phyloP scores from a whole-genome alignment of 2,797 vertebrate genomes.

The Apogon talboti region DNA sequence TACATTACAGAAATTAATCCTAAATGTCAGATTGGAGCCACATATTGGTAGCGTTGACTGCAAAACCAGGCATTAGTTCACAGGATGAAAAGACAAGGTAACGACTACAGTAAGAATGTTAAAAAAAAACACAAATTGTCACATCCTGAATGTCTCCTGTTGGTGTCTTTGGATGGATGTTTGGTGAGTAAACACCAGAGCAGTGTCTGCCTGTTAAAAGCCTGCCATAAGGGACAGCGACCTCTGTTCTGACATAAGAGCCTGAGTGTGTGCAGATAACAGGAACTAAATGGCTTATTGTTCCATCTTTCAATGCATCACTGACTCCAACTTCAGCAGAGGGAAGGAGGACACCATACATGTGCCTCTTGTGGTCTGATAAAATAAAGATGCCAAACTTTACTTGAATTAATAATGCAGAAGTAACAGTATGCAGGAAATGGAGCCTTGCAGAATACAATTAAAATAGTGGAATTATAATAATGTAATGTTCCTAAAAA shows the following conservation, averaged over 20 bases:
- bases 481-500: too few relatives aligned
- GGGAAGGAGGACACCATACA: slow-evolving; percentile 12
- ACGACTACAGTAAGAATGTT: slow-evolving; percentile 1
- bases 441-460: too few relatives aligned
- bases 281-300: slow-evolving; percentile 47
- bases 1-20: too few relatives aligned
- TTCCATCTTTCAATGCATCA: slow-evolving; percentile 40
- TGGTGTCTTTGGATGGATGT: slow-evolving; percentile 12
- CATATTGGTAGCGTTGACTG: too few relatives aligned
- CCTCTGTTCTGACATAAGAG: slow-evolving; percentile 46
- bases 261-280: slow-evolving; percentile 32
- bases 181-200: slow-evolving; percentile 50
- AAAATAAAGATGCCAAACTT: slow-evolving; percentile 1
- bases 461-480: too few relatives aligned
- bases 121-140: slow-evolving; percentile 14
- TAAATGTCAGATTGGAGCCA: too few relatives aligned
- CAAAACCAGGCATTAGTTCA: too few relatives aligned
- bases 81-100: not conserved
- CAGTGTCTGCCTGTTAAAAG: slow-evolving; percentile 31
- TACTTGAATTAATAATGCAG: too few relatives aligned
- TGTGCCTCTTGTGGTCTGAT: slow-evolving; percentile 14
- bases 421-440: too few relatives aligned
- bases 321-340: slow-evolving; percentile 15
- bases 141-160: slow-evolving; percentile 14
- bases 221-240: slow-evolving; percentile 43